phyloP scores from a whole-genome alignment of 2,888 invertebrate genomes.

The Synanthedon andrenaeformis region DNA sequence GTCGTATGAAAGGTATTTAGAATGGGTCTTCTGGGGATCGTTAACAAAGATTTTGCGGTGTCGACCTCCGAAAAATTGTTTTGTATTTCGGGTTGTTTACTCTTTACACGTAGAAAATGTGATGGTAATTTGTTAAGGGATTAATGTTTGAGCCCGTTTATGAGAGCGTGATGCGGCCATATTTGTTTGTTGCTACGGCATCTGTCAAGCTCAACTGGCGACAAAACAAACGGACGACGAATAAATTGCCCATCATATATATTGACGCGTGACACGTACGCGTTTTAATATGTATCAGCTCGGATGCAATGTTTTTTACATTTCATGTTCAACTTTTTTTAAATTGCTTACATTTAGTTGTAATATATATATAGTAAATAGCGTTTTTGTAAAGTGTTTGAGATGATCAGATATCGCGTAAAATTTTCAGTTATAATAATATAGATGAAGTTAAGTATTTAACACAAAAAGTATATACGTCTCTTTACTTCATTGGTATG shows the following conservation, averaged over 20 bases:
- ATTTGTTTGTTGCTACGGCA: conserved; percentile 56
- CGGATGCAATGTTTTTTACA: conserved; percentile 8
- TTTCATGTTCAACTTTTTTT: background rate
- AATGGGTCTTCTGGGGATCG: conserved; percentile 16
- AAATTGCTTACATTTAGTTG: too few relatives aligned
- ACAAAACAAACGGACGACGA: conserved; percentile 50
- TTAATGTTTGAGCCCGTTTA: conserved; percentile 59
- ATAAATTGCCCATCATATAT: conserved; percentile 56
- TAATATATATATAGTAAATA: too few relatives aligned
- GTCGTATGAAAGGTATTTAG: conserved; percentile 13
- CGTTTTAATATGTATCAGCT: conserved; percentile 24
- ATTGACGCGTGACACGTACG: conserved; percentile 43
- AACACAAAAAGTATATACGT: too few relatives aligned
- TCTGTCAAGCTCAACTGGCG: conserved; percentile 62
- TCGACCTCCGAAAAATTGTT: conserved; percentile 17
- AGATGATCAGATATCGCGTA: too few relatives aligned
- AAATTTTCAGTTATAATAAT: too few relatives aligned
- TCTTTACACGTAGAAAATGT: conserved; percentile 22
- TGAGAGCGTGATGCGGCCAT: conserved; percentile 53
- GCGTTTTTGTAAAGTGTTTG: too few relatives aligned
- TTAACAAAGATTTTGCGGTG: conserved; percentile 25
- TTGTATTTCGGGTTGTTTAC: conserved; percentile 37
- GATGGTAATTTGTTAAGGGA: conserved; percentile 55
- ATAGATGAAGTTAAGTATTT: too few relatives aligned
- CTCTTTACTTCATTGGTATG: too few relatives aligned